These are phyloP conservation scores for Seladonia tumulorum DNA, from an alignment of 2,888 invertebrate species.

Conservation along the genomic window DNA sequence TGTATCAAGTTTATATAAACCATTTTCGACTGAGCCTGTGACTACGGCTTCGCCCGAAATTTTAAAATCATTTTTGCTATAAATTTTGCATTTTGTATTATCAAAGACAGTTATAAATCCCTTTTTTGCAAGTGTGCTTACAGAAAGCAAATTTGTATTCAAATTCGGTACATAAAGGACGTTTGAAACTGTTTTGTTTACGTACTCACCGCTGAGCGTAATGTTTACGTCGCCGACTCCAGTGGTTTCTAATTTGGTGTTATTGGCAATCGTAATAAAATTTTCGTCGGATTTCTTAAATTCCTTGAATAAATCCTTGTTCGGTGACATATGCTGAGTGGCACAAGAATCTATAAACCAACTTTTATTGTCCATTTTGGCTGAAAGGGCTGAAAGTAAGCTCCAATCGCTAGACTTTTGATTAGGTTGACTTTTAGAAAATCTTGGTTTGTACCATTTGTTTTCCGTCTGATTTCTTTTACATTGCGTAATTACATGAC, in stretches of 20 bases:
- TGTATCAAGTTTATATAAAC: background rate
- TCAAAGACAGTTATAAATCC: background rate
- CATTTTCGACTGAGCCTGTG: background rate
- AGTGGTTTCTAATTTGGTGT: background rate
- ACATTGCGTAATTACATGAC: background rate
- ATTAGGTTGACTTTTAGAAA: too few species aligned
- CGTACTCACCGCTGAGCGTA: background rate
- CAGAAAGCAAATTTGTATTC: background rate
- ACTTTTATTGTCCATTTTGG: too few species aligned
- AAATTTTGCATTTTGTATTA: background rate
- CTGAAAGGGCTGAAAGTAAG: too few species aligned
- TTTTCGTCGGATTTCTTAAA: too few species aligned
- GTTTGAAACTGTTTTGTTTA: background rate
- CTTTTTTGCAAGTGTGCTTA: background rate
- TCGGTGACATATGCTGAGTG: too few species aligned
- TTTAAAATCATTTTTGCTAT: background rate
- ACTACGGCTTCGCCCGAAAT: background rate
- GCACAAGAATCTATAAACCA: too few species aligned
- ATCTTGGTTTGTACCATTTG: too few species aligned
- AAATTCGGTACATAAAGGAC: constrained; percentile 1
- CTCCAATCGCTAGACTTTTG: too few species aligned
- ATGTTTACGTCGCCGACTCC: background rate
- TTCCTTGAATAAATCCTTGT: too few species aligned
- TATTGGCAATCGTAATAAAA: too few species aligned
- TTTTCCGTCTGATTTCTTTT: background rate